These are phyloP conservation scores for Caretta caretta DNA, from an alignment of 2,113 vertebrate genomes.

Conservation along the genomic window DNA sequence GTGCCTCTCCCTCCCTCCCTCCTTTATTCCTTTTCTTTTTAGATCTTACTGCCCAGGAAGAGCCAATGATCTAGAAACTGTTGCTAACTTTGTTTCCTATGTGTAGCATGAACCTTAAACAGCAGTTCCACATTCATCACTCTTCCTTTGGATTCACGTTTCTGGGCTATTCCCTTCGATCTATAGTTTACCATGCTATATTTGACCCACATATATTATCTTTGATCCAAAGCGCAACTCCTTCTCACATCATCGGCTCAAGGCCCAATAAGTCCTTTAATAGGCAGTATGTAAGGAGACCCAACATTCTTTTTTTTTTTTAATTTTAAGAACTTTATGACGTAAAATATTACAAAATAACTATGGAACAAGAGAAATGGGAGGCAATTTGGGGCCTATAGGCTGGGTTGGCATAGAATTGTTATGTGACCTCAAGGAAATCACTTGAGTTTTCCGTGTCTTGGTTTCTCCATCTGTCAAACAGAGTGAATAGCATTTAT, in stretches of 20 bases:
- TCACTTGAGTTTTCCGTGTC: not conserved
- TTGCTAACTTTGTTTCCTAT: not conserved
- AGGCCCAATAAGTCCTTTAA: not conserved
- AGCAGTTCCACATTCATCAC: rapidly evolving
- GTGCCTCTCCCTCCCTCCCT: not conserved
- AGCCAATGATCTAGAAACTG: not conserved
- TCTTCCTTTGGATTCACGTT: not conserved
- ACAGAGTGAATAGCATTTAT: not conserved
- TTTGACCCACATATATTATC: not conserved
- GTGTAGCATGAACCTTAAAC: not conserved
- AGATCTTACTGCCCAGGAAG: not conserved
- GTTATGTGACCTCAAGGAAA: not conserved
- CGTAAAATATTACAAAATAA: not conserved
- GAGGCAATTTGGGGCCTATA: not conserved
- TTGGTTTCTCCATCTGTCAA: not conserved
- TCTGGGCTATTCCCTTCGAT: not conserved
- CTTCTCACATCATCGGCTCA: rapidly evolving
- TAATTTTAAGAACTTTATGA: not conserved
- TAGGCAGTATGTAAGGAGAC: not conserved
- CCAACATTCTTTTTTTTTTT: rapidly evolving
- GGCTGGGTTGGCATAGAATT: not conserved
- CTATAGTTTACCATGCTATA: not conserved
- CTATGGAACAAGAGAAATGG: not conserved
- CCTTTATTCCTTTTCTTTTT: not conserved
- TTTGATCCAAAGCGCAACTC: rapidly evolving